These are phyloP conservation scores for Coccyzus lansbergi DNA, from an alignment of 2,797 vertebrate genomes.

Conservation along the genomic window DNA sequence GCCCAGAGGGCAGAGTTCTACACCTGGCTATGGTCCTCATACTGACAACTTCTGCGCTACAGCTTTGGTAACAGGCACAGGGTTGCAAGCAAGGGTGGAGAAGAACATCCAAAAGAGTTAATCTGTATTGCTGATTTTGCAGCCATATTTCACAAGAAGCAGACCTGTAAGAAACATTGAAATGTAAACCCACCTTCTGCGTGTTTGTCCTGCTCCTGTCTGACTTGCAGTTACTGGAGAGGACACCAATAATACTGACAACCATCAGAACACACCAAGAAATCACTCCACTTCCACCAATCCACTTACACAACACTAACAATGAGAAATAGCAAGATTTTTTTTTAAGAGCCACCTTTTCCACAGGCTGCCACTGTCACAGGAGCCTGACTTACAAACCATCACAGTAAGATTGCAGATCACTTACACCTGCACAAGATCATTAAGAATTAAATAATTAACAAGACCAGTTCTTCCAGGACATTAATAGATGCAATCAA, in stretches of 20 bases:
- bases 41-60: background rate
- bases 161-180: background rate
- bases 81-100: background rate
- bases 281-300: background rate
- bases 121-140: background rate
- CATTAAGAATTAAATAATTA: conserved; percentile 24
- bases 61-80: background rate
- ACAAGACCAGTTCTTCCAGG: conserved; percentile 30
- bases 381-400: background rate
- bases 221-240: background rate
- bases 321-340: background rate
- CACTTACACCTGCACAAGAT: background rate
- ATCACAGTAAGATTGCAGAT: background rate
- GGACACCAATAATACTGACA: background rate
- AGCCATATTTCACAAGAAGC: background rate
- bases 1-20: background rate
- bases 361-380: background rate
- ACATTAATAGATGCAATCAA: background rate
- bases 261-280: background rate
- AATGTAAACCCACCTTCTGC: background rate
- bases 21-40: background rate
- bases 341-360: background rate
- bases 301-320: background rate
- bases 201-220: background rate
- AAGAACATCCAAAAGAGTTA: background rate